Base-by-base conservation (phyloP, 2,113 vertebrate species). In the Psittacula cyanocephala region DNA sequence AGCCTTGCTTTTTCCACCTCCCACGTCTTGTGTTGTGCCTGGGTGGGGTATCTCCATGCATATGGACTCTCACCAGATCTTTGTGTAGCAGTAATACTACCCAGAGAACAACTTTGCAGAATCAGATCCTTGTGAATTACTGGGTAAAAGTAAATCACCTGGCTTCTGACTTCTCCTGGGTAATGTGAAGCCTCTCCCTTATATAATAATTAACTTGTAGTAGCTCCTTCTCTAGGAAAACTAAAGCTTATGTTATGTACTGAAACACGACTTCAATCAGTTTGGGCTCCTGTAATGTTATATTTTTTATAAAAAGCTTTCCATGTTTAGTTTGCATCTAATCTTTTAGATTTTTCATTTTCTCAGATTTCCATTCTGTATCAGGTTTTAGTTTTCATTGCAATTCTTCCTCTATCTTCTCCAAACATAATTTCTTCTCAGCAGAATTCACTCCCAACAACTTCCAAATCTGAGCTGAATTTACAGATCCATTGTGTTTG, bases 401-500 rank as follows among this genome's bases (percentile, higher is more conserved):
- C 49, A 79, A 14, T 31, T 9, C 29, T 79, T 85, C 65, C 33
- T 87, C 81, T 69, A 6, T 63, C 76, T 90, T 90, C 46, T 53
- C 67, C 37, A 57, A 64, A 78, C 31, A 17, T n/a, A 50, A 81
- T 86, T 95, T 96, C 47, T 86, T 84, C 69, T 81, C 65, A 81
- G 39, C 39, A 91, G 88, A 93, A 84, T 75, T 86, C 37, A 89
- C 9, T 31, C 68, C 39, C 65, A 72, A 33, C 33, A 72, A 89
- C 60, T 71, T 94, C 39, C 27, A 70, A 81, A 24, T 71, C 23
- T 76, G 74, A 92, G 71, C 33, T 89, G 81, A 92, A 85, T 91
- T 91, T 94, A 81, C 88, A 93, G 65, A 72, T 44, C 83, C 49
- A 76, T 59, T 96, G 70, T 79, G 81, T 87, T 62, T 87, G 86